Percentiles rank a stretch among this genome's conserved stretches.
phyloP scores from a whole-genome alignment of 2,113 vertebrate genomes.

The Oxyura jamaicensis region DNA sequence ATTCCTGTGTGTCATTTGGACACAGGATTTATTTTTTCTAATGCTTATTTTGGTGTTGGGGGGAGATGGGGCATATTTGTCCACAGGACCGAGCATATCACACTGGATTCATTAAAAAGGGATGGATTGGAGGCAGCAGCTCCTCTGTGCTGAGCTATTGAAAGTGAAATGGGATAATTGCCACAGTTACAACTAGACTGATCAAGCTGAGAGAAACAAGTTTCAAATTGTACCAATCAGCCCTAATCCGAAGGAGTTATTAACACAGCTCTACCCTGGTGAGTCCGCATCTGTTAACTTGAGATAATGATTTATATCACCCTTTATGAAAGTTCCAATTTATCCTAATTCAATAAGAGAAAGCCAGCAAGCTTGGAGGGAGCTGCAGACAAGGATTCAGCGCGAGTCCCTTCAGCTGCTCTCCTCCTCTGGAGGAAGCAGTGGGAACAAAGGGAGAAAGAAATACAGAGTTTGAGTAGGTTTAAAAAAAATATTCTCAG shows the following conservation, averaged over 20 bases:
- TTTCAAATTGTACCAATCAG: conserved; percentile 87
- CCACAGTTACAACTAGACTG: conserved; percentile 79
- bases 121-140: conserved; percentile 70
- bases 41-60: not conserved
- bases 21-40: not conserved
- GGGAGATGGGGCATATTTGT: conserved; percentile 2
- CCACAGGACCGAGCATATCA: conserved; percentile 24
- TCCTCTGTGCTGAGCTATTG: conserved; percentile 76
- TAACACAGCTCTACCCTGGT: conserved; percentile 83
- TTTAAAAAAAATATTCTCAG: not conserved
- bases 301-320: conserved; percentile 87
- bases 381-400: not conserved
- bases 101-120: conserved; percentile 74
- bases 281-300: conserved; percentile 82
- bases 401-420: not conserved
- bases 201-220: conserved; percentile 88
- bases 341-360: conserved; percentile 84
- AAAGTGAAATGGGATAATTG: conserved; percentile 84
- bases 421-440: not conserved
- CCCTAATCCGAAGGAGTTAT: conserved; percentile 84
- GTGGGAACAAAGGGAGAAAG: not conserved
- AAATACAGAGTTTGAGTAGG: not conserved
- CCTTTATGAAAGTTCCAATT: conserved; percentile 84
- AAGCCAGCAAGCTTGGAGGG: conserved; percentile 59
- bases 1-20: not conserved